Evolutionary conservation across 2,888 invertebrate species (phyloP), one percentile per base, ranked within the genome.

Genomic region (Erebia aethiops): DNA sequence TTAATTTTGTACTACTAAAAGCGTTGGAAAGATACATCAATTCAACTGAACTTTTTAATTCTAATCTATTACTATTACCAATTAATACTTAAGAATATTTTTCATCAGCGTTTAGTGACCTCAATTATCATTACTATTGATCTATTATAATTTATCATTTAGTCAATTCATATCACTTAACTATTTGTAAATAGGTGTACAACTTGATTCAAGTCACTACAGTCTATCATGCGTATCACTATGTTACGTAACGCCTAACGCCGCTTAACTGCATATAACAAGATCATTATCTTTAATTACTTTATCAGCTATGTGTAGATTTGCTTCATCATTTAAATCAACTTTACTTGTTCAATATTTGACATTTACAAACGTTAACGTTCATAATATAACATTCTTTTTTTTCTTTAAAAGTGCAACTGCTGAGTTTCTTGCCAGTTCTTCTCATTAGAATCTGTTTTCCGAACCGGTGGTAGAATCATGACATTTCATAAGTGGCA

Each of bases 271-370:
- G 3, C 9, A 10, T n/a, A 16, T 3, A 4, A 8, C n/a, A 7
- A 60, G 41, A 60, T n/a, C 60, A 41, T 60, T 60, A 43, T 43
- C 16, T 41, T 9, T 60, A 43, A 10, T 41, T 16, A 16, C n/a
- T 58, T 8, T 16, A 60, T 60, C 60, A 43, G 60, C 10, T 4
- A 2, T 41, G 1, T 41, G 21, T 14, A 35, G 57, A 58, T n/a
- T 41, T 58, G 41, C 41, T 58, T 35, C 9, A 58, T 57, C 58
- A 41, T 58, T n/a, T n/a, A n/a, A 35, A 41, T 41, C 58, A 41
- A 52, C 5, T 9, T 51, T 43, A 43, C 8, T 10, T 3, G 7
- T 43, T 43, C 9, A 10, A 8, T 14, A n/a, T 51, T 16, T 16
- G 7, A 52, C 9, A 9, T 52, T 52, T 52, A 52, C 52, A 16